These are phyloP conservation scores for Drosophila austrosaltans DNA, from an alignment of 2,888 invertebrate genomes.

Conservation along the genomic window DNA sequence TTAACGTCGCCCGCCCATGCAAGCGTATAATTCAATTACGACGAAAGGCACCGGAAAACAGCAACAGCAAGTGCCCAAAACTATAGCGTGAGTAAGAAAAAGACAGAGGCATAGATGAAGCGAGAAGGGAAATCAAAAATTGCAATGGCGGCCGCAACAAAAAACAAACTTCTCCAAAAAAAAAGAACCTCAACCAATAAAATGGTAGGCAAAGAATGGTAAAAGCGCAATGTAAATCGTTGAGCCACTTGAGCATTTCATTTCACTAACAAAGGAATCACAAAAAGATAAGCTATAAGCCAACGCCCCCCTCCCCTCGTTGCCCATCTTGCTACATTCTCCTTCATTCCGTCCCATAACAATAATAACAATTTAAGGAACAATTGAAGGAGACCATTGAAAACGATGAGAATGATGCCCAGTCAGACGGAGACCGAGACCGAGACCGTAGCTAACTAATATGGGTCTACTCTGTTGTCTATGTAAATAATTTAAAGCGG, in stretches of 20 bases:
- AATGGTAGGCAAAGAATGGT: conserved; percentile 37
- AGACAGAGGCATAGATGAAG: conserved; percentile 21
- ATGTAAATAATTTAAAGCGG: conserved; percentile 73
- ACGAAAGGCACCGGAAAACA: conserved; percentile 47
- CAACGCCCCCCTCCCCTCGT: conserved; percentile 8
- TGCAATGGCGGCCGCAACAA: conserved; percentile 44
- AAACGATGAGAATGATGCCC: conserved; percentile 23
- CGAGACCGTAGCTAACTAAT: conserved; percentile 24
- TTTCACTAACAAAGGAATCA: conserved; percentile 51
- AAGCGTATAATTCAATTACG: conserved; percentile 69
- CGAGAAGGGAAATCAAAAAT: conserved; percentile 48
- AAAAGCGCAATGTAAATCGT: conserved; percentile 46
- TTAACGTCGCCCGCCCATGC: conserved; percentile 40
- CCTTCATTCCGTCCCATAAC: not conserved
- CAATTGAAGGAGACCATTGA: conserved; percentile 49
- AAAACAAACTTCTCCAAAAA: not conserved
- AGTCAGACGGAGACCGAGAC: conserved; percentile 4
- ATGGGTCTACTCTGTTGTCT: conserved; percentile 60
- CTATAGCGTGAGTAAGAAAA: not conserved
- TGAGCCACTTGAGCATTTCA: conserved; percentile 52
- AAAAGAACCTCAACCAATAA: conserved; percentile 13
- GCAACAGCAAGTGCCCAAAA: conserved; percentile 30
- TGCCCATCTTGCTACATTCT: not conserved
- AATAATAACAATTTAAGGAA: conserved; percentile 53
- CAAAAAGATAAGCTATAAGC: conserved; percentile 50